Evolutionary conservation across 2,797 vertebrate genomes (phyloP), one percentile per base, ranked within the genome.

Genomic region (Onychomys arenicola): DNA sequence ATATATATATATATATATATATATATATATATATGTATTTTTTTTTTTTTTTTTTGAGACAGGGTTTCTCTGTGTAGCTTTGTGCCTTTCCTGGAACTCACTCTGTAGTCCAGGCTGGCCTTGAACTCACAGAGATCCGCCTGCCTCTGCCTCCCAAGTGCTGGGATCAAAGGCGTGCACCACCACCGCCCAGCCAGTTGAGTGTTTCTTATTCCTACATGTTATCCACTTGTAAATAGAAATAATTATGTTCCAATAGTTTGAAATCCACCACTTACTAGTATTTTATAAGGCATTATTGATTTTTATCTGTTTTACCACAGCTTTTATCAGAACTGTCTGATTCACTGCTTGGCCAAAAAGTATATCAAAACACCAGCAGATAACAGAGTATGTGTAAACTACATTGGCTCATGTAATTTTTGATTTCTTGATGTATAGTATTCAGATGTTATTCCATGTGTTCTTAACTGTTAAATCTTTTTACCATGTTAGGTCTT

Each of bases 361-460:
- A 93, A 78, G 90, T 84, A 86, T 0, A 82, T 21, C 10, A 96
- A 84, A 85, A 89, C 78, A 52, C 63, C 93, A 27, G 46, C 16
- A 92, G 81, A 52, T 80, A 87, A 55, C 49, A 85, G 63, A 83
- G 4, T 78, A 27, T 65, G 0, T 95, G 5, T 93, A 90, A 85
- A 81, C 19, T 90, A 59, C 81, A 86, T 90, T 75, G 17, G 34
- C 65, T 93, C 67, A 9, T 93, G 13, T 59, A n/a, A 91, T 27
- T 90, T 93, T 88, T 92, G 78, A 87, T 93, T 93, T 77, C 57
- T 71, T 89, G 71, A 34, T 40, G 46, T 9, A 55, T 59, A 84
- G 27, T 67, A n/a, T 90, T 77, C 78, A 37, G 11, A 80, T 52
- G 75, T 96, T 96, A 87, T 73, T 95, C 91, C 40, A 46, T 76